These are phyloP conservation scores for Vicugna pacos DNA, from an alignment of 2,113 vertebrate species.

Conservation along the genomic window DNA sequence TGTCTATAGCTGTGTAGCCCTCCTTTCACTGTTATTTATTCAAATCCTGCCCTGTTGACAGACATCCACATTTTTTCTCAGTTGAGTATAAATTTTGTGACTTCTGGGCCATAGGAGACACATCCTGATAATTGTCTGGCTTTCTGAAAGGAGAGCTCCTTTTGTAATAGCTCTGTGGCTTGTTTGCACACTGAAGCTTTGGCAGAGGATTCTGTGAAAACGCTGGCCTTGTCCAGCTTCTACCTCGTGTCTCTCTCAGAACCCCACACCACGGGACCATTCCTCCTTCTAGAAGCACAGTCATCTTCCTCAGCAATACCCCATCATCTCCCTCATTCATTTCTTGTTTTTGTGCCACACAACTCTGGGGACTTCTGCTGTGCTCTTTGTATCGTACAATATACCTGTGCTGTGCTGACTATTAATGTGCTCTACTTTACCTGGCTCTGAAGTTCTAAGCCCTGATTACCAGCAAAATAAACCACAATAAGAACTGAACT, in stretches of 20 bases:
- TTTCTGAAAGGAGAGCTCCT: background rate
- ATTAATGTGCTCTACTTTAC: background rate
- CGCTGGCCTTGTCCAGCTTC: background rate
- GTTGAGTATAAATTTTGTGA: background rate
- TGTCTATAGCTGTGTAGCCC: background rate
- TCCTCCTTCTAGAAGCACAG: background rate
- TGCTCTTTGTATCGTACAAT: background rate
- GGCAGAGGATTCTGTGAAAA: background rate
- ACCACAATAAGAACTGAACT: background rate
- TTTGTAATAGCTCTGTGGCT: background rate
- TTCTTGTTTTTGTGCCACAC: background rate
- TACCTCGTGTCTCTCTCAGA: background rate
- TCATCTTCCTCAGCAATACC: background rate
- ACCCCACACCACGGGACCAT: accelerated
- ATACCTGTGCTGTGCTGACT: accelerated
- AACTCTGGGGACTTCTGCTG: background rate
- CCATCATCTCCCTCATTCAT: background rate
- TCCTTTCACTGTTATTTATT: background rate
- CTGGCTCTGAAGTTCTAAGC: background rate
- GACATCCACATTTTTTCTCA: background rate
- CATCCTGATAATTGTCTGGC: background rate
- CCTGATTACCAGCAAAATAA: background rate
- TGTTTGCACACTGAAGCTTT: background rate
- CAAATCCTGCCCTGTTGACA: background rate
- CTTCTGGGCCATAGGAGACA: background rate